Base-by-base conservation (phyloP, 2,797 vertebrate genomes). In the Hafferia zeledoni region DNA sequence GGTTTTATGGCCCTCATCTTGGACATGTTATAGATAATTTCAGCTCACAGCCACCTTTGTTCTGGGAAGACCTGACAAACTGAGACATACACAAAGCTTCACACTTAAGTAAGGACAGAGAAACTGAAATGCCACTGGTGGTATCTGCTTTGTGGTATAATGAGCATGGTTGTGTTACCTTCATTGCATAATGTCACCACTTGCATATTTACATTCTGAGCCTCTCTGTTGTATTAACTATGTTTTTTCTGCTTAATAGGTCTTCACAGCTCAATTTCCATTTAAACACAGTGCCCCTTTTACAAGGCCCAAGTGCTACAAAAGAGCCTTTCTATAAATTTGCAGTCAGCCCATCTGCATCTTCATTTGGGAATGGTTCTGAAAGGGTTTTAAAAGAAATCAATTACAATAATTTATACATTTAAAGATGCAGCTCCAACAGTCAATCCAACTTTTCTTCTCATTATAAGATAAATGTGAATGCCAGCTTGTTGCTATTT, bases 401-500 rank as follows among this genome's bases (percentile, higher is more conserved):
- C 17, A 93, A 16, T 82, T 84, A 87, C 59, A 94, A 55, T 84
- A 91, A 96, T 79, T 93, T 70, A 86, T 83, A 79, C 30, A 53
- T 79, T 77, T 74, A 81, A 94, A 87, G 53, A 65, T 84, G 59
- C 22, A 92, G 77, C 75, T 89, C 49, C 63, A 87, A 65, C 30
- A 87, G 61, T 39, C 61, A 56, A 80, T 89, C 64, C 50, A 92
- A 80, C 70, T 89, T 95, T 81, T 90, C 82, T 83, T 89, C 68
- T 93, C 69, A 53, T 74, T 87, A 52, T 46, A 87, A 88, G 63
- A 79, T 86, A 94, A 93, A 81, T 31, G n/a, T 55, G 77, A 92
- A 89, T 55, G 44, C 50, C 72, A 89, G 90, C 87, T 93, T 91
- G 79, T 96, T 94, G 60, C 93, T 92, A 72, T 95, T 97, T 79